Conservation (phyloP, 2,888 invertebrate species). For the Heterodera filipjevi region DNA sequence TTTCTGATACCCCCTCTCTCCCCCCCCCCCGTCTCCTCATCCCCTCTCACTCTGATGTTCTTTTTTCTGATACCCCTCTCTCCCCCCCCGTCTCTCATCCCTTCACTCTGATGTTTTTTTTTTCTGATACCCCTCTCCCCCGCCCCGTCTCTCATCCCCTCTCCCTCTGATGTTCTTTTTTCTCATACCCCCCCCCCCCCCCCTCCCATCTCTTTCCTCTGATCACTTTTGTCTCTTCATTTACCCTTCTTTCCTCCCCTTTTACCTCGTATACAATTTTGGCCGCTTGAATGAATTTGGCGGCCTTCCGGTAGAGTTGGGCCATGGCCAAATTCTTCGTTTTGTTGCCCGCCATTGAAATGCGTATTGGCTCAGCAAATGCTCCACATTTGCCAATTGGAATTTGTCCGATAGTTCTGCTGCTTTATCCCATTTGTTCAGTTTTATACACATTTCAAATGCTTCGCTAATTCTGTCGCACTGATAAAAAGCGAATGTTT, state of each 20-base stretch:
- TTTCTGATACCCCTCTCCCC: no score
- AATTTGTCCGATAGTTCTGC: slow-evolving; percentile 74
- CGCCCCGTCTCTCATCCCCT: no score
- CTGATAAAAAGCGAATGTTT: slow-evolving; percentile 62
- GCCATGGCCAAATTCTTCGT: slow-evolving; percentile 80
- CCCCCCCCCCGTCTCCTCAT: no score
- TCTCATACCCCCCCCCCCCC: no score
- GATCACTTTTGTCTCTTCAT: neutral
- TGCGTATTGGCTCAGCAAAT: slow-evolving; percentile 78
- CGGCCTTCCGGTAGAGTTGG: slow-evolving; percentile 81
- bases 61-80: no score
- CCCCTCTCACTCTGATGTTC: no score
- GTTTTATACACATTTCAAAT: slow-evolving; percentile 80
- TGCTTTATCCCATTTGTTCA: slow-evolving; percentile 82
- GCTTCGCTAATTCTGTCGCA: slow-evolving; percentile 79
- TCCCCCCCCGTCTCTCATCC: no score
- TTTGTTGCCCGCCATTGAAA: slow-evolving; percentile 71
- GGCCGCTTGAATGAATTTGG: slow-evolving; percentile 81
- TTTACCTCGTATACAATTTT: slow-evolving; percentile 72
- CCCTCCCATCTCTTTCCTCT: no score
- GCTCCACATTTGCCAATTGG: slow-evolving; percentile 78
- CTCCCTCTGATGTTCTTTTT: no score
- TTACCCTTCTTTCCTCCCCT: neutral
- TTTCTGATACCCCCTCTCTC: no score
- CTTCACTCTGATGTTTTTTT: no score